Evolutionary conservation across 23 tunicate species (phyloP).

Genomic region (Ascidia mentula): DNA sequence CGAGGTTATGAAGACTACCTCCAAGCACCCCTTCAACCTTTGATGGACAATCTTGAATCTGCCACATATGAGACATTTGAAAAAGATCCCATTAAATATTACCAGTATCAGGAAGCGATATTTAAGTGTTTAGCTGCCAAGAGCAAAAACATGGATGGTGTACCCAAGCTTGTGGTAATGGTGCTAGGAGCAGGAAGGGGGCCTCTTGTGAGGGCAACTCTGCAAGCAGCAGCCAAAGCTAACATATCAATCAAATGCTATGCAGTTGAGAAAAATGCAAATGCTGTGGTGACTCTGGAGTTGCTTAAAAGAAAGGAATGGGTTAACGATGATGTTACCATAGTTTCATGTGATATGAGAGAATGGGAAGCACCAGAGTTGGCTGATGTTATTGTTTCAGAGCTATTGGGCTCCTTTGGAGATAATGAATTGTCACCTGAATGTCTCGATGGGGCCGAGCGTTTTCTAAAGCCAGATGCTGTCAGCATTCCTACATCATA

Average conservation of each 20-base stretch:
- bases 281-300: constrained; percentile 75
- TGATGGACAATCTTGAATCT: constrained; percentile 98
- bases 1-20: constrained; percentile 86
- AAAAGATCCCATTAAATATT: constrained; percentile 95
- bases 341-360: constrained; percentile 93
- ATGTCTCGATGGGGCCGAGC: constrained; percentile 92
- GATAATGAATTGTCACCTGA: constrained; percentile 98
- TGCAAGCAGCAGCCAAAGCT: constrained; percentile 58
- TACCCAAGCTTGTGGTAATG: constrained; percentile 53
- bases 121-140: constrained; percentile 29
- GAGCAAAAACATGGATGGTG: not conserved
- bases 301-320: constrained; percentile 69
- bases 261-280: constrained; percentile 96
- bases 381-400: constrained; percentile 98
- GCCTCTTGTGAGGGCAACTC: constrained; percentile 82
- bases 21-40: constrained; percentile 95
- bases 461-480: constrained; percentile 80
- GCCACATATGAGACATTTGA: constrained; percentile 97
- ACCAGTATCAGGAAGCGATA: constrained; percentile 71
- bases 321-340: constrained; percentile 75
- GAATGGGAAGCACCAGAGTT: constrained; percentile 78
- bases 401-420: constrained; percentile 94
- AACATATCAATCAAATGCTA: constrained; percentile 60
- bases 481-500: constrained; percentile 87
- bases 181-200: constrained; percentile 98